Conservation (phyloP, 2,113 vertebrate genomes). For the Erinaceus europaeus region DNA sequence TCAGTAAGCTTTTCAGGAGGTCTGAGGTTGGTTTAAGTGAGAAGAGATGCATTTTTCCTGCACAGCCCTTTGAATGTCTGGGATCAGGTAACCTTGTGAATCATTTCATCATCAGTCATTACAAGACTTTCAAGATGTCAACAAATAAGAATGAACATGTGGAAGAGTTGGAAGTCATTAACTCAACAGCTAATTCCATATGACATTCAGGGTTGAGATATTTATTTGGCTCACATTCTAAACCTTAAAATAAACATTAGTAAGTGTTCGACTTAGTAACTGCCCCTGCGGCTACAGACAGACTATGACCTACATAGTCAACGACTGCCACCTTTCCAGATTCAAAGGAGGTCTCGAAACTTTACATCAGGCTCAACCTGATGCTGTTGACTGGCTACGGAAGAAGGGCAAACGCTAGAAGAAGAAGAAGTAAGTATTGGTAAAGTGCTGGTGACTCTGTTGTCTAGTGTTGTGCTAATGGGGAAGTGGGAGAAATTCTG, state of each 20-base stretch:
- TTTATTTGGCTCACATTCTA: slow-evolving; percentile 11
- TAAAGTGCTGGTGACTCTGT: neutral
- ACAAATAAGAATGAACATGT: slow-evolving; percentile 19
- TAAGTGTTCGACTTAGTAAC: too few species aligned
- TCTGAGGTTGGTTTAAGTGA: neutral
- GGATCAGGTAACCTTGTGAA: neutral
- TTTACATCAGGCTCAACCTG: too few species aligned
- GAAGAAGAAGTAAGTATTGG: slow-evolving; percentile 20
- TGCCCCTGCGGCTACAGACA: too few species aligned
- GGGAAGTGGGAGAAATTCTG: neutral
- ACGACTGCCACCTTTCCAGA: too few species aligned
- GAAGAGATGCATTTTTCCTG: neutral
- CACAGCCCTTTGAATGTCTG: neutral
- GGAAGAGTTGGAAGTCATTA: slow-evolving; percentile 1
- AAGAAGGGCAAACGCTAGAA: too few species aligned
- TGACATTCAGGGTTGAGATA: slow-evolving; percentile 40
- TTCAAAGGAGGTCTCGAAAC: too few species aligned
- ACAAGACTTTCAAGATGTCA: slow-evolving; percentile 1
- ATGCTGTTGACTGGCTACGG: too few species aligned
- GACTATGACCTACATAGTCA: too few species aligned
- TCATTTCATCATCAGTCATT: slow-evolving; percentile 20
- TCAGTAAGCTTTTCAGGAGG: neutral
- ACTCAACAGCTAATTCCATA: slow-evolving; percentile 35
- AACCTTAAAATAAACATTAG: slow-evolving; percentile 34
- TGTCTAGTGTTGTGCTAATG: neutral